A percentile compares a stretch with the other conserved stretches of the same genome.
Conservation (phyloP, 2,797 vertebrate species). For the Coendou prehensilis region DNA sequence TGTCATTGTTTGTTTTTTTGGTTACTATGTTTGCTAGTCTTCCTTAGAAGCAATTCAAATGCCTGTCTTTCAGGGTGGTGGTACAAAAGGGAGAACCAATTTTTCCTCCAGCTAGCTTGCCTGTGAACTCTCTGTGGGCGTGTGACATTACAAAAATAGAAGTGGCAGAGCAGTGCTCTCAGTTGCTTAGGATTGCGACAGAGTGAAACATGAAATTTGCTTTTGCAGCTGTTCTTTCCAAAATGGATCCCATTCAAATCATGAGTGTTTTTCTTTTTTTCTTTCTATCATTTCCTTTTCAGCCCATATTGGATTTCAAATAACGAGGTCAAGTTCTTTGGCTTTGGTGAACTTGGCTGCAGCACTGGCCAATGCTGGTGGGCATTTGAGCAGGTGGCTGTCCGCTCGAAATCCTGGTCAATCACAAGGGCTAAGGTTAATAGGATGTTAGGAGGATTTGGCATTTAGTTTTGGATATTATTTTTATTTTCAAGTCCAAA, state of each 20-base stretch:
- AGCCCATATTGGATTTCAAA: conserved; percentile 7
- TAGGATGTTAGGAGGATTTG: background rate
- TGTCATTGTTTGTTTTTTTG: background rate
- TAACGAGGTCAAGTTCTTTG: background rate
- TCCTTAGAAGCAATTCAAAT: conserved; percentile 20
- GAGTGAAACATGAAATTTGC: conserved; percentile 68
- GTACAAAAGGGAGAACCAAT: conserved; percentile 61
- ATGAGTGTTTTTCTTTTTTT: background rate
- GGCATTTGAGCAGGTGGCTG: rapidly evolving
- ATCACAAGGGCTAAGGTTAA: background rate
- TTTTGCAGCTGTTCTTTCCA: conserved; percentile 70
- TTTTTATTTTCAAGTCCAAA: conserved; percentile 60
- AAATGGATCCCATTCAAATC: conserved; percentile 62
- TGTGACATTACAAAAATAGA: conserved; percentile 75
- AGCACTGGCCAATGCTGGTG: background rate
- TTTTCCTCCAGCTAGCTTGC: conserved; percentile 43
- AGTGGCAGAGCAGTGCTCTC: conserved; percentile 44
- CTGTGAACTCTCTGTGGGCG: conserved; percentile 77
- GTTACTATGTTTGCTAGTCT: conserved; percentile 32
- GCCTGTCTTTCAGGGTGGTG: conserved; percentile 23
- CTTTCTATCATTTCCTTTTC: background rate
- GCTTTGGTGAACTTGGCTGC: conserved; percentile 4
- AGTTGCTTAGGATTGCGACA: conserved; percentile 74
- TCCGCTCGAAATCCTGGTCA: background rate
- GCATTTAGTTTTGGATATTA: background rate